Percentiles rank a stretch among this genome's conserved stretches.
phyloP scores from a whole-genome alignment of 1,140 invertebrate genomes.

The Hycleus cichorii region DNA sequence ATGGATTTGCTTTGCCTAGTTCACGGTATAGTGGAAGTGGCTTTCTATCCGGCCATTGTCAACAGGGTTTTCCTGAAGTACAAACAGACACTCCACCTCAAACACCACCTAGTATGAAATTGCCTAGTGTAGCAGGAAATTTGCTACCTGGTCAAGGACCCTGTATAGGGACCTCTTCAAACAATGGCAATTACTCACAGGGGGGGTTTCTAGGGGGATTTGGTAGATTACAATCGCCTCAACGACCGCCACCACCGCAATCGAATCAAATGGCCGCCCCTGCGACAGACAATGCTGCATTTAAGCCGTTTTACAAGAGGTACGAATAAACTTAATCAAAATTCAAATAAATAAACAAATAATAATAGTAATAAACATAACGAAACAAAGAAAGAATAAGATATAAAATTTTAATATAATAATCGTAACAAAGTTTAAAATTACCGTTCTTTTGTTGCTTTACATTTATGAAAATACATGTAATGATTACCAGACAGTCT shows the following conservation, averaged over 20 bases:
- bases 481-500: no score
- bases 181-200: conserved; percentile 30
- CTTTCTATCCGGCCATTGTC: conserved; percentile 38
- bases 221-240: conserved; percentile 44
- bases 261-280: conserved; percentile 50
- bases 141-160: conserved; percentile 47
- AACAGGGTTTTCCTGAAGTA: conserved; percentile 70
- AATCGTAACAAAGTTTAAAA: no score
- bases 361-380: no score
- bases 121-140: conserved; percentile 61
- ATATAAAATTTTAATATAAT: no score
- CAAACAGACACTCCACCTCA: conserved; percentile 87
- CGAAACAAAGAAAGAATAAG: background rate
- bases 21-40: conserved; percentile 38
- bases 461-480: no score
- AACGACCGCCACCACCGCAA: conserved; percentile 46
- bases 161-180: conserved; percentile 28
- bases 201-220: conserved; percentile 40
- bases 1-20: conserved; percentile 43
- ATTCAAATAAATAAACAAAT: background rate
- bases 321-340: conserved; percentile 33
- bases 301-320: conserved; percentile 86
- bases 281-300: conserved; percentile 58
- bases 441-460: no score
- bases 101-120: conserved; percentile 86